A percentile compares a stretch with the other conserved stretches of the same genome.
Conservation (phyloP, 1,140 invertebrate genomes). For the Anthonomus grandis region DNA sequence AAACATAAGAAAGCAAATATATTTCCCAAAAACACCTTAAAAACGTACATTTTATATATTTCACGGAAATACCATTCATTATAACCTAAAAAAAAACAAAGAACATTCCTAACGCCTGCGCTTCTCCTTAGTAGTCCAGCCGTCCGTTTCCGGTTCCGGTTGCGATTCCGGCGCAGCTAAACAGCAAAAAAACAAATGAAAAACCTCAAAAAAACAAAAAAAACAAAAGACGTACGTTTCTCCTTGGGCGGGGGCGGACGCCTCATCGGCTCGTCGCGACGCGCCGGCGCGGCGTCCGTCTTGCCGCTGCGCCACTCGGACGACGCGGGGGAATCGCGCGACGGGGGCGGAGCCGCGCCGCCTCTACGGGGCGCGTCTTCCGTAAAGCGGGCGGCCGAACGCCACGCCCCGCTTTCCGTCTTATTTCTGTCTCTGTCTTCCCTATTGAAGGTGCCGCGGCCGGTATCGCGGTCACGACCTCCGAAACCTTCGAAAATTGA, state of each 20-base stretch:
- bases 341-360: not conserved
- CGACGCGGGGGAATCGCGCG: slow-evolving; percentile 14
- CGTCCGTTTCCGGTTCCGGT: slow-evolving; percentile 1
- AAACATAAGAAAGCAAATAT: too few relatives aligned
- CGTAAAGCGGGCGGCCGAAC: not conserved
- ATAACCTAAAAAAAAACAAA: too few relatives aligned
- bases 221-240: slow-evolving; percentile 31
- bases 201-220: not conserved
- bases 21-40: too few relatives aligned
- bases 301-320: slow-evolving; percentile 19
- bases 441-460: too few relatives aligned
- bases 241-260: slow-evolving; percentile 28
- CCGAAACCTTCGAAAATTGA: too few relatives aligned
- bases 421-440: too few relatives aligned
- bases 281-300: not conserved
- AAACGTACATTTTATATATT: too few relatives aligned
- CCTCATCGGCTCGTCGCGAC: slow-evolving; percentile 22
- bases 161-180: not conserved
- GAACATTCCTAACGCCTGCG: slow-evolving; percentile 10
- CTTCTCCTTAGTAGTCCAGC: not conserved
- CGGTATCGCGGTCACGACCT: too few relatives aligned
- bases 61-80: too few relatives aligned
- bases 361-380: slow-evolving; percentile 22
- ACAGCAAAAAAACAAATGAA: not conserved
- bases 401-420: too few relatives aligned